phyloP scores from a whole-genome alignment of 2,113 vertebrate species.

The Tor tambroides region DNA sequence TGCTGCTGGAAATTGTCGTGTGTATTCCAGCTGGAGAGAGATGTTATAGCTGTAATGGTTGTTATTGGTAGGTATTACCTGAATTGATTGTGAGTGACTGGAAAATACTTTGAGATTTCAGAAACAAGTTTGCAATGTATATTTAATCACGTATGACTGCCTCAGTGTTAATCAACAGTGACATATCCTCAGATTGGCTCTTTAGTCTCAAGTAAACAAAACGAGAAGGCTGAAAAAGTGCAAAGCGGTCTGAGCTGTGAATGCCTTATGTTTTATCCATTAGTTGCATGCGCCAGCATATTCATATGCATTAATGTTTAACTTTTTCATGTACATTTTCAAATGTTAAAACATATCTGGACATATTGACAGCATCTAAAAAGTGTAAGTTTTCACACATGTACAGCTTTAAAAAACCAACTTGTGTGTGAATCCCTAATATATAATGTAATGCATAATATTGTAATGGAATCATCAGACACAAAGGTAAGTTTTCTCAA shows the following conservation, averaged over 20 bases:
- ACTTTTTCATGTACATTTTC: neutral
- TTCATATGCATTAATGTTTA: neutral
- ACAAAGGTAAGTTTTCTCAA: too few species aligned
- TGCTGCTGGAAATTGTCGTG: constrained; percentile 36
- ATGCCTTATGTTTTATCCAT: neutral
- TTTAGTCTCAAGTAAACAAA: constrained; percentile 18
- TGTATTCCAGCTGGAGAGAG: neutral
- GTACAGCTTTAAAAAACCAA: neutral
- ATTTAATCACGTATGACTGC: neutral
- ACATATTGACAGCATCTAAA: too few species aligned
- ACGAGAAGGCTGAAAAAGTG: neutral
- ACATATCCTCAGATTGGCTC: neutral
- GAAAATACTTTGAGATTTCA: constrained; percentile 28
- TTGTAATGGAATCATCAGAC: too few species aligned
- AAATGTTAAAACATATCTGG: neutral
- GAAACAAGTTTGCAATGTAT: constrained; percentile 1
- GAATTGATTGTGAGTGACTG: constrained; percentile 45
- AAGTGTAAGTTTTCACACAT: neutral
- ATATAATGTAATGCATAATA: too few species aligned
- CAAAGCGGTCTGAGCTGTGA: neutral
- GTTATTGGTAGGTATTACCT: constrained; percentile 27
- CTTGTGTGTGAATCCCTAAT: too few species aligned
- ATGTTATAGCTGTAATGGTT: constrained; percentile 3
- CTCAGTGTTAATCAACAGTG: neutral
- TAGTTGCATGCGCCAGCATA: too few species aligned